A percentile compares a stretch with the other conserved stretches of the same genome.
Conservation (phyloP, 2,888 invertebrate species). For the Diadegma fenestrale region DNA sequence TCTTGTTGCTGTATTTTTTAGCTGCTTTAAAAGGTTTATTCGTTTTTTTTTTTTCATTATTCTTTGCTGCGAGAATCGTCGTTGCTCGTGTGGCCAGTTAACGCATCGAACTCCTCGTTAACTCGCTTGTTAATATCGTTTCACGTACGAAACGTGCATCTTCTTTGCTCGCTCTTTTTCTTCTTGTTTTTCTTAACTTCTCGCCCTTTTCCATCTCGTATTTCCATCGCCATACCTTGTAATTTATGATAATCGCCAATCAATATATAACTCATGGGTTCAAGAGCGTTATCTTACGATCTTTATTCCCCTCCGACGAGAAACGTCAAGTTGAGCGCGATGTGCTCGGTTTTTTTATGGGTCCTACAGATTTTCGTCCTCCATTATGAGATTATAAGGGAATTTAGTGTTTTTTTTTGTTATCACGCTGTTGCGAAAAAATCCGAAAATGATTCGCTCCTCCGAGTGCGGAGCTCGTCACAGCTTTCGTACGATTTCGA, state of each 20-base stretch:
- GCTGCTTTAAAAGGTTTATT: background rate
- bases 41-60: background rate
- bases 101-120: slow-evolving; percentile 74
- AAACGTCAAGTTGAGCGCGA: slow-evolving; percentile 72
- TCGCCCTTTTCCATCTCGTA: background rate
- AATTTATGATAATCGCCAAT: slow-evolving; percentile 81
- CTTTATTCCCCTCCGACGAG: slow-evolving; percentile 50
- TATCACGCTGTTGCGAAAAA: background rate
- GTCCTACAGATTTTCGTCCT: slow-evolving; percentile 11
- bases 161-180: background rate
- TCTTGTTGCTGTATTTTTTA: background rate
- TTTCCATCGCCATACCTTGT: slow-evolving; percentile 60
- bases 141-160: slow-evolving; percentile 35
- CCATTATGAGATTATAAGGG: slow-evolving; percentile 1
- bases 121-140: slow-evolving; percentile 77
- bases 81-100: slow-evolving; percentile 66
- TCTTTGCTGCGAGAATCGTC: slow-evolving; percentile 30
- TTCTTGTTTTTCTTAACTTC: background rate
- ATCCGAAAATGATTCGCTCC: background rate
- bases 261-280: slow-evolving; percentile 74
- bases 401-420: slow-evolving; percentile 15
- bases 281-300: slow-evolving; percentile 70
- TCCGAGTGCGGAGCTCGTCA: background rate
- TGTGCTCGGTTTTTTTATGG: slow-evolving; percentile 26
- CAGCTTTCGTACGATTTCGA: background rate